Evolutionary conservation across 64 coral and sea anemone species (phyloP), one percentile per base, ranked within the genome.

Genomic region (Dendronephthya gigantea): DNA sequence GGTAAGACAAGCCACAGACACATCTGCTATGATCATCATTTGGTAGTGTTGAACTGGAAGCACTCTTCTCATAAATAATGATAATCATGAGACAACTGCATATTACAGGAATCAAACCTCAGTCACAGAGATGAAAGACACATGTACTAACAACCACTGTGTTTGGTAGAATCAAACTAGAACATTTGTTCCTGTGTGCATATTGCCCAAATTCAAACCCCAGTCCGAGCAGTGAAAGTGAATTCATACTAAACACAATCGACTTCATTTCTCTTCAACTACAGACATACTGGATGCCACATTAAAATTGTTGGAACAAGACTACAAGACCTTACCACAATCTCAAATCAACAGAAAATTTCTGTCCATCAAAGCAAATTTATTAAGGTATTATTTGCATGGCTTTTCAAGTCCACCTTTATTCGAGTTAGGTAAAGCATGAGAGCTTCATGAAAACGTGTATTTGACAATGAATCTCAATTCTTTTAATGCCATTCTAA

Each of bases 301-400:
- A 8, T 34, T 79, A 39, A 79, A 29, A 79, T 1, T 79, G 15
- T 79, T 79, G 34, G 72, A 79, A 19, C 72, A 79, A 79, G 72
- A 79, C 10, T 34, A 39, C 15, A 34, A 39, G 36, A 79, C 19
- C 29, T 79, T 79, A 19, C 72, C 25, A 35, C 72, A 79, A 17
- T 34, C 72, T 36, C 72, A 79, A 79, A 79, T 79, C 13, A 79
- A 1, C 72, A 79, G 72, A 34, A 79, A 79, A 39, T 79, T 28
- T 79, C 32, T 79, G 32, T 79, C 72, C 15, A 79, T 79, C 17
- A 79, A 79, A 29, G 72, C 72, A 16, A 39, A 29, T 34, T 79
- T 79, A 79, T 33, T 79, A 28, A 39, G 72, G 72, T 79, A 35
- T 27, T 13, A 1, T 4, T 4, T 1, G 2, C 25, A 12, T 74